Base-by-base conservation (phyloP, 2,113 vertebrate genomes). In the Dasyurus viverrinus region DNA sequence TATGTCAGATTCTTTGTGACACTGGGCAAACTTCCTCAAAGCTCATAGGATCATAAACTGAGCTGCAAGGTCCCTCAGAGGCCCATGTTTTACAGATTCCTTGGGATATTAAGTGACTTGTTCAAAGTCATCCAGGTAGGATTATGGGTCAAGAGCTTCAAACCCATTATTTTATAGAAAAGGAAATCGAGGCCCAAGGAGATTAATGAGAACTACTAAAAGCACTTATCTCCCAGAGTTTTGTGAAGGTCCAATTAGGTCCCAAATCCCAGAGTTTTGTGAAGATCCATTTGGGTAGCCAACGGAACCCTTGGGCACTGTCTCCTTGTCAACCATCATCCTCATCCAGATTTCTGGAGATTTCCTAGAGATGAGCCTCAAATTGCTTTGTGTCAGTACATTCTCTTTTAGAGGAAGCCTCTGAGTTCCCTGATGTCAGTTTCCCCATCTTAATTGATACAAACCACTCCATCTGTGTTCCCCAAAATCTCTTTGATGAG, bases 101-200 rank as follows among this genome's bases (percentile, higher is more conserved):
- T 60, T 27, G 30, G 27, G 26, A 30, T 6, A 27, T 11, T 30
- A 60, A 60, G 10, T 30, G 57, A 60, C 57, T 11, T 60, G 0
- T 2, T 27, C 2, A 12, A 8, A 57, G 9, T 60, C 57, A 60
- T 60, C 11, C 57, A 30, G 9, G 9, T 60, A 3, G 57, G 26
- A 60, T 60, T 10, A 30, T 60, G 10, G 57, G 26, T 60, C 57
- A 60, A 60, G 57, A 60, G 27, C 27, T 60, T 60, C 57, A 60
- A 60, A 9, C 8, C 27, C 10, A 12, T 94, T 91, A 54, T 55
- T 95, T 94, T 95, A 55, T 8, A 96, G 42, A 89, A 47, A 26
- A 96, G 47, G 60, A 95, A 89, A 93, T 52, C 95, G 92, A 95
- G 68, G 76, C 76, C 91, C 23, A 52, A 27, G 90, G 50, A 91